Evolutionary conservation across 2,113 vertebrate species (phyloP).

Genomic region (Empidonax traillii): DNA sequence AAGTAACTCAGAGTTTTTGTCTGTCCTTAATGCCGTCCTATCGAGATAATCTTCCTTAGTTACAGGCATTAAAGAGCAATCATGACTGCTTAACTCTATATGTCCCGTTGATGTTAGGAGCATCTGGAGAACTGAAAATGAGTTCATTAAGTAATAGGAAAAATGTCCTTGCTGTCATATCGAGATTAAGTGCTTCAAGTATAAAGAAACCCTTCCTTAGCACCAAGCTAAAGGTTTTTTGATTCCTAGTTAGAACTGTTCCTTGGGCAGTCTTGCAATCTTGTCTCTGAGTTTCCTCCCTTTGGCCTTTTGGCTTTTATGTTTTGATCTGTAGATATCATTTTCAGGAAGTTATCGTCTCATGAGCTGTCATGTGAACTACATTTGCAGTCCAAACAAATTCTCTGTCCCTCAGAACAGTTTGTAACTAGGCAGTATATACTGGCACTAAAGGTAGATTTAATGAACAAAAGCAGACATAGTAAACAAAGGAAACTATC

Average conservation of each 20-base stretch:
- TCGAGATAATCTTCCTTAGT: constrained; percentile 4
- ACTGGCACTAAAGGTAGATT: neutral
- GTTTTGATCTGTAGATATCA: neutral
- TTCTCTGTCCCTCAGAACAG: neutral
- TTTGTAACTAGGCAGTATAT: neutral
- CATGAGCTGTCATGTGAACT: neutral
- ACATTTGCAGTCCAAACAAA: neutral
- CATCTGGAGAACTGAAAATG: neutral
- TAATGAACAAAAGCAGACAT: neutral
- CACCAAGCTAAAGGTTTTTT: neutral
- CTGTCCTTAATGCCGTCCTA: neutral
- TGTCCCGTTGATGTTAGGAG: neutral
- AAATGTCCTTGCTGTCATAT: neutral
- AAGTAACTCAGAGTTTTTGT: neutral
- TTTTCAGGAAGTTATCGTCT: neutral
- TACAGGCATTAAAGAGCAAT: neutral
- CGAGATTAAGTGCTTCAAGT: neutral
- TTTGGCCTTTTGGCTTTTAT: neutral
- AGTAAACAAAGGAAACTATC: neutral
- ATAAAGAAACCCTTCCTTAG: neutral
- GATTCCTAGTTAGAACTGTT: neutral
- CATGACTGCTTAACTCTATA: neutral
- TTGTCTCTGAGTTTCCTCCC: neutral
- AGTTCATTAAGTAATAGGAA: neutral
- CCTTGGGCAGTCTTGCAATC: neutral